Evolutionary conservation across 2,797 vertebrate species (phyloP).

Genomic region (Eleutherodactylus coqui): DNA sequence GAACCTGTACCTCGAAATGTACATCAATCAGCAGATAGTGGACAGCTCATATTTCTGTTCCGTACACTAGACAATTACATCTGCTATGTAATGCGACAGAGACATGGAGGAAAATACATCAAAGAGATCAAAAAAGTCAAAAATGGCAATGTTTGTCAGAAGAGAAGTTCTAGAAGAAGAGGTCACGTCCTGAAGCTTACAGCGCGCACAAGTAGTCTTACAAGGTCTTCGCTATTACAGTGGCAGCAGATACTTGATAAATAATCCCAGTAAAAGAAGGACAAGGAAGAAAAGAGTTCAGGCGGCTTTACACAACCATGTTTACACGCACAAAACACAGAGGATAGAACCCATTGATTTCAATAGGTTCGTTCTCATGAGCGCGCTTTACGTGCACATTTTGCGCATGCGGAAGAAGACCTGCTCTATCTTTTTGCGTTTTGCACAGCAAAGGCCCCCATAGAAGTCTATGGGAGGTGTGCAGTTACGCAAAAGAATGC

Average conservation of each 20-base stretch:
- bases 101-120: slow-evolving; percentile 11
- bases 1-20: slow-evolving; percentile 19
- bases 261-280: background rate
- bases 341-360: too few species aligned
- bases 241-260: background rate
- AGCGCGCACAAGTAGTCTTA: background rate
- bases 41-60: slow-evolving; percentile 28
- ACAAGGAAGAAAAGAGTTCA: background rate
- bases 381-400: too few species aligned
- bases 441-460: too few species aligned
- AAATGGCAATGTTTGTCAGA: slow-evolving; percentile 18
- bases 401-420: too few species aligned
- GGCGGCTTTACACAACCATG: too few species aligned
- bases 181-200: slow-evolving; percentile 24
- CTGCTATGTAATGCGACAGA: slow-evolving; percentile 13
- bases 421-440: too few species aligned
- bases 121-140: slow-evolving; percentile 15
- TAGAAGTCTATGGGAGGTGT: too few species aligned
- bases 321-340: too few species aligned
- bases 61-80: background rate
- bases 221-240: background rate
- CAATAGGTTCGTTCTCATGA: too few species aligned
- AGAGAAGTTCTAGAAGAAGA: slow-evolving; percentile 9
- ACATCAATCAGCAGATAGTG: slow-evolving; percentile 35
- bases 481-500: too few species aligned